Conservation (phyloP, 2,888 invertebrate genomes). For the Cyclophora punctaria region DNA sequence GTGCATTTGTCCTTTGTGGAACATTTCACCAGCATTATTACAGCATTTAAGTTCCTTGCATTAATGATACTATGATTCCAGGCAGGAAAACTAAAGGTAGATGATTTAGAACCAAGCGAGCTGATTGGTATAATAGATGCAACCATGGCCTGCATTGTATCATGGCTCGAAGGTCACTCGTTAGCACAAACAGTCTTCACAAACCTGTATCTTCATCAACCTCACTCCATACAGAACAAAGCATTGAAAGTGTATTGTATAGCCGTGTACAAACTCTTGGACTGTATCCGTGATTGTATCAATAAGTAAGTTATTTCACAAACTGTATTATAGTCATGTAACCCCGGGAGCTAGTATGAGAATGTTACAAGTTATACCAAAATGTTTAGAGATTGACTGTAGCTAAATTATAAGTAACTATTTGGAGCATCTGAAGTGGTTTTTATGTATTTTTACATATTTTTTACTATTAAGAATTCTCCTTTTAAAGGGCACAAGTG, state of each 20-base stretch:
- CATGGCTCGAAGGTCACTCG: constrained; percentile 98
- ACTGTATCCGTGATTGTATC: constrained; percentile 91
- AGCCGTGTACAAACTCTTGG: constrained; percentile 90
- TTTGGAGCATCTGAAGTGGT: too few species aligned
- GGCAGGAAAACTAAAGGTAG: constrained; percentile 85
- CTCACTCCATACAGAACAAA: constrained; percentile 87
- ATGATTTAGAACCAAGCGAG: constrained; percentile 84
- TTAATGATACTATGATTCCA: constrained; percentile 41
- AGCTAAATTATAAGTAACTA: too few species aligned
- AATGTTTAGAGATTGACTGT: neutral
- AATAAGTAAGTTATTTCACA: constrained; percentile 77
- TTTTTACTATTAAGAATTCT: neutral
- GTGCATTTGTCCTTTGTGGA: too few species aligned
- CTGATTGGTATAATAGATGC: constrained; percentile 95
- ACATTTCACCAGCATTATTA: neutral
- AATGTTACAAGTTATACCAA: too few species aligned
- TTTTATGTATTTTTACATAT: constrained; percentile 1
- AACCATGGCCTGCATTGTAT: constrained; percentile 93
- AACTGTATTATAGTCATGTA: too few species aligned
- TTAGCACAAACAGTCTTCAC: constrained; percentile 98
- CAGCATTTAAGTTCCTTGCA: neutral
- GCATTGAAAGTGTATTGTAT: constrained; percentile 90
- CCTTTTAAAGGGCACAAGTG: constrained; percentile 81
- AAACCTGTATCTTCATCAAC: constrained; percentile 95
- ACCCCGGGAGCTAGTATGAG: too few species aligned